Conservation (phyloP, 2,113 vertebrate species). For the Percopsis transmontana region DNA sequence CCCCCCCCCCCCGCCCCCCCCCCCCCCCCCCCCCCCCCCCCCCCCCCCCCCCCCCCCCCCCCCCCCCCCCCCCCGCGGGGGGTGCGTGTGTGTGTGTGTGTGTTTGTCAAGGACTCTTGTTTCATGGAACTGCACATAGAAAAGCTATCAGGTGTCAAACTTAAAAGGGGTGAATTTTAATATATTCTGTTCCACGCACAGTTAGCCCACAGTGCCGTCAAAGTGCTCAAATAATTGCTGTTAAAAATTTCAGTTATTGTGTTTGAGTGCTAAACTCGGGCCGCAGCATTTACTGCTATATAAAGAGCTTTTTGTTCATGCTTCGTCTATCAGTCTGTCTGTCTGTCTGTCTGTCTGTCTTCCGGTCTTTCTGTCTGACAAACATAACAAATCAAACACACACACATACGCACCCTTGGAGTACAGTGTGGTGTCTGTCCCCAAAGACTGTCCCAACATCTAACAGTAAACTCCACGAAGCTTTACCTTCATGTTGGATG, state of each 20-base stretch:
- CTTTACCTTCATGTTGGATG: conserved; percentile 20
- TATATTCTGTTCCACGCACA: conserved; percentile 45
- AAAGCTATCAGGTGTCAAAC: conserved; percentile 50
- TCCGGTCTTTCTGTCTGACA: too few species aligned
- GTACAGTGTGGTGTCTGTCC: background rate
- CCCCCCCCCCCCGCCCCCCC: too few species aligned
- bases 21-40: too few species aligned
- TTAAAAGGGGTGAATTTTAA: conserved; percentile 63
- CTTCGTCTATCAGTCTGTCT: too few species aligned
- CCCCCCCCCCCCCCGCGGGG: too few species aligned
- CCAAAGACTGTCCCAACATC: conserved; percentile 6
- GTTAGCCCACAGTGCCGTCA: conserved; percentile 26
- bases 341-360: too few species aligned
- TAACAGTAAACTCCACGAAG: conserved; percentile 33
- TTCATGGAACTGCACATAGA: conserved; percentile 34
- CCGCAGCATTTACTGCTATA: too few species aligned
- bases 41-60: too few species aligned
- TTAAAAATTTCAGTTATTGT: conserved; percentile 22
- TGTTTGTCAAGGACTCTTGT: background rate
- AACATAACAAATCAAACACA: too few species aligned
- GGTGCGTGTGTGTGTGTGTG: background rate
- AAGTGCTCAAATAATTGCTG: conserved; percentile 44
- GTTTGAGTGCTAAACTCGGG: too few species aligned
- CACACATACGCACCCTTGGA: too few species aligned
- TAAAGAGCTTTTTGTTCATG: too few species aligned